Percentiles rank a stretch among this genome's conserved stretches.
These are phyloP conservation scores for Galeruca laticollis DNA, from an alignment of 2,888 invertebrate species.

Conservation along the genomic window DNA sequence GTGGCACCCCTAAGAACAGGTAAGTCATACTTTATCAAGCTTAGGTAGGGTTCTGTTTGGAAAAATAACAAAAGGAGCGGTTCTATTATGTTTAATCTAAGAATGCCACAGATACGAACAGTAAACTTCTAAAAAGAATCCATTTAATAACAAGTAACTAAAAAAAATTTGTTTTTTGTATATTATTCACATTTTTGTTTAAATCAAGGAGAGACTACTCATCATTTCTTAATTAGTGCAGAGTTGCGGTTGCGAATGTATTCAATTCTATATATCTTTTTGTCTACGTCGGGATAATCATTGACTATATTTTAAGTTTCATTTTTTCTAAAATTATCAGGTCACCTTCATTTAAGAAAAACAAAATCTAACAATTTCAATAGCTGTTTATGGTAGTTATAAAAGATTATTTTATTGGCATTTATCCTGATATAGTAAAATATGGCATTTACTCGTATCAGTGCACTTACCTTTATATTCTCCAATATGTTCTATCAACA, in stretches of 20 bases:
- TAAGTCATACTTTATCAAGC: conserved; percentile 40
- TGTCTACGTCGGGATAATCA: too few species aligned
- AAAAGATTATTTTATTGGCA: conserved; percentile 8
- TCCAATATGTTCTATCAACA: neutral
- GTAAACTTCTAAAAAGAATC: neutral
- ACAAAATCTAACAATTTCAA: neutral
- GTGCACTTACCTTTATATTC: conserved; percentile 10
- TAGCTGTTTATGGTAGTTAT: neutral
- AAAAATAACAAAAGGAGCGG: conserved; percentile 23
- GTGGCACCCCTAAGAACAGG: conserved; percentile 46
- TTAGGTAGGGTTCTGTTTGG: conserved; percentile 28
- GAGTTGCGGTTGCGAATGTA: neutral
- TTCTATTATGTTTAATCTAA: conserved; percentile 11
- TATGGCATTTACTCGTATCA: neutral
- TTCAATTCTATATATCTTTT: too few species aligned
- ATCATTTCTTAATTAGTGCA: neutral
- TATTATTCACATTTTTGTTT: too few species aligned
- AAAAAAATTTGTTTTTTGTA: too few species aligned
- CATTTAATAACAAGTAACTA: neutral
- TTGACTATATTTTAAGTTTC: neutral
- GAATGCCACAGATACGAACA: neutral
- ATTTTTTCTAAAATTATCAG: neutral
- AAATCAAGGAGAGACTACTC: too few species aligned
- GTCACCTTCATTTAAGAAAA: neutral
- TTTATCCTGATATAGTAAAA: neutral